Percentiles rank a stretch among this genome's conserved stretches.
Conservation (phyloP, 2,113 vertebrate species). For the Mola mola region DNA sequence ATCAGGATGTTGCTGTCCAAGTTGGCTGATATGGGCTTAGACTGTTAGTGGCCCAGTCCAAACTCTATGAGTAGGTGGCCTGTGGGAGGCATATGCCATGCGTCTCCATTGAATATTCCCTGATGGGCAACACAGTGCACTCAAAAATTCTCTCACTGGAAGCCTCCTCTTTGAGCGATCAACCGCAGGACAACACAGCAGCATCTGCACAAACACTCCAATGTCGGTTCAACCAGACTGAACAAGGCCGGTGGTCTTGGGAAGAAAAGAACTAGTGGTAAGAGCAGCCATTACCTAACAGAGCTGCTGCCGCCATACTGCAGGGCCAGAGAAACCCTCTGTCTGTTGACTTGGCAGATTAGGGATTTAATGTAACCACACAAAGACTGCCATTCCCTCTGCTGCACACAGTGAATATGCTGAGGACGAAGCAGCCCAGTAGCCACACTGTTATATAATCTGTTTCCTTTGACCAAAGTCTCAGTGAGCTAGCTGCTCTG, state of each 20-base stretch:
- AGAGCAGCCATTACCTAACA: too few relatives aligned
- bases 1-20: constrained; percentile 29
- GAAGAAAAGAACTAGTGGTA: too few relatives aligned
- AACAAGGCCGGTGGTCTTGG: too few relatives aligned
- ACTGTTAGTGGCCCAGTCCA: constrained; percentile 61
- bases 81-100: too few relatives aligned
- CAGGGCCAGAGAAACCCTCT: constrained; percentile 56
- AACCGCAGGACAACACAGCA: constrained; percentile 38
- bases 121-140: too few relatives aligned
- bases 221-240: constrained; percentile 44
- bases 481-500: too few relatives aligned
- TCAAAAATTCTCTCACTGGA: too few relatives aligned
- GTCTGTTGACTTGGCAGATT: constrained; percentile 67
- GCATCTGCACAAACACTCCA: too few relatives aligned
- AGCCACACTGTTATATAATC: constrained; percentile 40
- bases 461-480: constrained; percentile 19
- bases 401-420: constrained; percentile 30
- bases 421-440: constrained; percentile 25
- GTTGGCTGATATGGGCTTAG: constrained; percentile 30
- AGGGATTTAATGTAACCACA: constrained; percentile 63
- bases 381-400: constrained; percentile 63
- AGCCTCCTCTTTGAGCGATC: too few relatives aligned
- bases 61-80: too few relatives aligned
- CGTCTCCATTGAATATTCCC: too few relatives aligned
- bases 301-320: constrained; percentile 48